Evolutionary conservation across 2,888 invertebrate genomes (phyloP).

Genomic region (Cynaeus angustus): DNA sequence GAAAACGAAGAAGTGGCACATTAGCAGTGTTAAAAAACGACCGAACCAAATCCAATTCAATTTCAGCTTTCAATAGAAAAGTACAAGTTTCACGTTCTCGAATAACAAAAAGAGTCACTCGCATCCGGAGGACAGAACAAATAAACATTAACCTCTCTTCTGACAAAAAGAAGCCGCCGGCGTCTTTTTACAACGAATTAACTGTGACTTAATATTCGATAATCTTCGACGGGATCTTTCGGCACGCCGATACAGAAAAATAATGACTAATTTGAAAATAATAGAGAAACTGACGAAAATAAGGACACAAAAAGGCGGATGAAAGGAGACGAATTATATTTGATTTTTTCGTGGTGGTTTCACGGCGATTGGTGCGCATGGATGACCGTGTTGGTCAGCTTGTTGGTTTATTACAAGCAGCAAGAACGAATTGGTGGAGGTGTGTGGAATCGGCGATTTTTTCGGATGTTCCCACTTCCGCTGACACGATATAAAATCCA

Average conservation of each 20-base stretch:
- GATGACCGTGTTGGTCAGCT: constrained; percentile 45
- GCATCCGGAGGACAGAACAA: constrained; percentile 49
- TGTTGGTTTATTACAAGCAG: constrained; percentile 50
- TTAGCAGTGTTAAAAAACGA: constrained; percentile 28
- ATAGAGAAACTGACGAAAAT: constrained; percentile 53
- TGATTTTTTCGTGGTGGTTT: constrained; percentile 33
- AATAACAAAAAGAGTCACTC: constrained; percentile 43
- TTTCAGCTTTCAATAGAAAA: constrained; percentile 47
- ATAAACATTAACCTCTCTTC: constrained; percentile 46
- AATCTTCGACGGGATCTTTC: constrained; percentile 43
- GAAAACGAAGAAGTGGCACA: constrained; percentile 39
- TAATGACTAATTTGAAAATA: constrained; percentile 52
- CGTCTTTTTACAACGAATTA: constrained; percentile 41
- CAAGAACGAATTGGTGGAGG: constrained; percentile 48
- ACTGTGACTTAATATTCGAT: constrained; percentile 50
- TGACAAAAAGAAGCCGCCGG: constrained; percentile 43
- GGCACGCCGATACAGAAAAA: constrained; percentile 44
- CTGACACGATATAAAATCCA: background rate
- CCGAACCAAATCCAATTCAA: constrained; percentile 46
- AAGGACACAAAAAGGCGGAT: constrained; percentile 41
- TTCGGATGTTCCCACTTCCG: constrained; percentile 25
- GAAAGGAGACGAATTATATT: constrained; percentile 28
- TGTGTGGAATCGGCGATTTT: constrained; percentile 38
- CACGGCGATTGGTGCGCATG: constrained; percentile 33
- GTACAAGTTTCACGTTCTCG: constrained; percentile 45